Evolutionary conservation across 2,888 invertebrate genomes (phyloP).

Genomic region (Melanargia galathea): DNA sequence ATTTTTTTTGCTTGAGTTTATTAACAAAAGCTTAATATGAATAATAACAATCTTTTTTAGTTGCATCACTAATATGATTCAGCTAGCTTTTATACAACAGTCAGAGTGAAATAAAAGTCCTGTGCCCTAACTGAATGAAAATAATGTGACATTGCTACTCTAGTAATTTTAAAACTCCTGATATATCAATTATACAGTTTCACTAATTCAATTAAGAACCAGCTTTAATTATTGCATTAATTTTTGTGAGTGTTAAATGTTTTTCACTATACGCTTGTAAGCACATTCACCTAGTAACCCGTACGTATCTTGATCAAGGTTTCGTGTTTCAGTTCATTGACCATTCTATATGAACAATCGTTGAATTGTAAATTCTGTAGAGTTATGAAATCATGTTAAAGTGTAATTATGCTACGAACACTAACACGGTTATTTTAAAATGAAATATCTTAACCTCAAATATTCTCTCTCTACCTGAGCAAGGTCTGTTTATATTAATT

Average conservation of each 20-base stretch:
- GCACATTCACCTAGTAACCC: conserved; percentile 33
- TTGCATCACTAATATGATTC: no score
- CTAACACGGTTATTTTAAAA: neutral
- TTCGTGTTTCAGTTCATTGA: conserved; percentile 30
- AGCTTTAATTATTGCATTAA: conserved; percentile 6
- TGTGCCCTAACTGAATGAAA: no score
- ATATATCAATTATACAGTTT: neutral
- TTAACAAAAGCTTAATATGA: no score
- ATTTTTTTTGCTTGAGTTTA: no score
- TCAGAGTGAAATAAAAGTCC: no score
- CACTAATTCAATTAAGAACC: conserved; percentile 8
- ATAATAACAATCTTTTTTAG: no score
- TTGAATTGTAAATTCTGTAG: conserved; percentile 1
- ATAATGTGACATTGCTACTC: no score
- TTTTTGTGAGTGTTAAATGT: conserved; percentile 15
- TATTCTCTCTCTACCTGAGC: neutral
- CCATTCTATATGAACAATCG: conserved; percentile 28
- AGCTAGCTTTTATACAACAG: no score
- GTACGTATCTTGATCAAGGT: conserved; percentile 33
- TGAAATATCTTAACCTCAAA: neutral
- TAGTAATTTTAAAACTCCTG: neutral
- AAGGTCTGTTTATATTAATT: neutral
- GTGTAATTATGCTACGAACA: neutral
- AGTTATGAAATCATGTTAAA: conserved; percentile 14
- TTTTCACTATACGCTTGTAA: conserved; percentile 29